Conservation (phyloP, 1,140 invertebrate genomes). For the Pseudomyrmex cubaensis region DNA sequence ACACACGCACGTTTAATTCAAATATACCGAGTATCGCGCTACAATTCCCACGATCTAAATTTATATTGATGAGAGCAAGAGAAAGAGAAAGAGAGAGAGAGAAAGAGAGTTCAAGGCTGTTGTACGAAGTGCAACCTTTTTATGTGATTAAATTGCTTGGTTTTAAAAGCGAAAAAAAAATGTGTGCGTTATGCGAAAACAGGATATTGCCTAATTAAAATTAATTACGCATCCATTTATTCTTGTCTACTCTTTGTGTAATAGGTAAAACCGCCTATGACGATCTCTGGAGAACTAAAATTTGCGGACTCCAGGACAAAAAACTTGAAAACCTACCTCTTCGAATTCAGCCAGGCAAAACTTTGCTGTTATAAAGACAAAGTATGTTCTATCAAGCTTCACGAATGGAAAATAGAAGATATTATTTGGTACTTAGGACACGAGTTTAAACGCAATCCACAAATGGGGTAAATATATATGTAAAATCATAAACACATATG, state of each 20-base stretch:
- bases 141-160: constrained; percentile 72
- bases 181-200: constrained; percentile 70
- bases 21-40: neutral
- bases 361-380: constrained; percentile 93
- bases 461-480: constrained; percentile 86
- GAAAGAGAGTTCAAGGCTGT: constrained; percentile 18
- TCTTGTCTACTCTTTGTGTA: neutral
- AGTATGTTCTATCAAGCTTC: constrained; percentile 88
- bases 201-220: constrained; percentile 80
- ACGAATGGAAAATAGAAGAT: constrained; percentile 92
- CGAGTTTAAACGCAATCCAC: constrained; percentile 92
- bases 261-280: constrained; percentile 86
- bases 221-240: constrained; percentile 63
- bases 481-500: neutral
- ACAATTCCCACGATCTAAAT: constrained; percentile 43
- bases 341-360: constrained; percentile 92
- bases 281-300: constrained; percentile 89
- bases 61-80: neutral
- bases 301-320: constrained; percentile 92
- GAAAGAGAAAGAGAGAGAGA: neutral
- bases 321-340: constrained; percentile 90
- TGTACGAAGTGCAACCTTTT: constrained; percentile 7
- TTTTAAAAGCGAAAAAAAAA: constrained; percentile 71
- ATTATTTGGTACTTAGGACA: constrained; percentile 93
- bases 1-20: no score